phyloP scores from a whole-genome alignment of 2,797 vertebrate genomes.

The Acanthis flammea region DNA sequence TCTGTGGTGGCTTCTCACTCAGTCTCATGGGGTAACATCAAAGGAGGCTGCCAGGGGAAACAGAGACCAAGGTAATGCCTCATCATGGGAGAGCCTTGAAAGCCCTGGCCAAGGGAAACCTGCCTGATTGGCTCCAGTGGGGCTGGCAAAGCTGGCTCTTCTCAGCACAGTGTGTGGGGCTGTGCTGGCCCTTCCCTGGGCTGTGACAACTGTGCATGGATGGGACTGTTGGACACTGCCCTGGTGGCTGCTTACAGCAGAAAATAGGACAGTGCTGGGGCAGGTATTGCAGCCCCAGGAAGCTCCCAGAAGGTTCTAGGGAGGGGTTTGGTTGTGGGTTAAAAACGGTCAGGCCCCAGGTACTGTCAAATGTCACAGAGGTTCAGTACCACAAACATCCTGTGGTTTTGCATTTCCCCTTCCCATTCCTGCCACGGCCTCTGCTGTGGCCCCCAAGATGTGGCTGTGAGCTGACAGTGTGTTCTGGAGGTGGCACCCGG shows the following conservation, averaged over 20 bases:
- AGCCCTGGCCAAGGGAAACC: not conserved
- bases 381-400: not conserved
- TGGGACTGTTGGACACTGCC: not conserved
- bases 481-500: not conserved
- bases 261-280: not conserved
- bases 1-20: not conserved
- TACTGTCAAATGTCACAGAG: not conserved
- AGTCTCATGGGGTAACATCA: not conserved
- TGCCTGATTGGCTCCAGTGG: not conserved
- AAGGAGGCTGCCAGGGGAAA: not conserved
- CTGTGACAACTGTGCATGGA: accelerated
- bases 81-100: not conserved
- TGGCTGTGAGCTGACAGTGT: not conserved
- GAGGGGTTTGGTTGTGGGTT: not conserved
- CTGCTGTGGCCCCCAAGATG: not conserved
- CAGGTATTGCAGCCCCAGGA: not conserved
- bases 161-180: not conserved
- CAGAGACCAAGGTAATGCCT: not conserved
- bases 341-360: not conserved
- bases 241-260: not conserved
- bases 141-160: not conserved
- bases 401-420: not conserved
- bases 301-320: not conserved
- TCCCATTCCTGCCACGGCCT: not conserved
- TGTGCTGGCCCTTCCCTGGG: not conserved